Percentiles rank a stretch among this genome's conserved stretches.
Evolutionary conservation across 2,888 invertebrate genomes (phyloP).

Genomic region (Diplolepis rosae): DNA sequence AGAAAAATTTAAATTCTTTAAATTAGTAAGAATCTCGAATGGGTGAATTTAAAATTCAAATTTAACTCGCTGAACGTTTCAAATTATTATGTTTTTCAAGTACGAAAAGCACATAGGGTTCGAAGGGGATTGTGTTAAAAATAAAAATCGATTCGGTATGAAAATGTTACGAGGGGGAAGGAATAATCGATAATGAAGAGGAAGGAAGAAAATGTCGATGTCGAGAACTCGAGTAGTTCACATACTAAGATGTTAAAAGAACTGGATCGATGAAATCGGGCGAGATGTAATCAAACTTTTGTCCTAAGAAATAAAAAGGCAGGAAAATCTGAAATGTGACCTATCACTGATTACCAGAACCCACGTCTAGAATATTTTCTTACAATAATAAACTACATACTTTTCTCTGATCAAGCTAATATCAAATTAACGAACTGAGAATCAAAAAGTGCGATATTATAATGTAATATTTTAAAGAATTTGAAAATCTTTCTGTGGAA

Average conservation of each 20-base stretch:
- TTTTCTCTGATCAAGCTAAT: too few relatives aligned
- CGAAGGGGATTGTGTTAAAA: background rate
- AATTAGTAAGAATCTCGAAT: too few relatives aligned
- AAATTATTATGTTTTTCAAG: background rate
- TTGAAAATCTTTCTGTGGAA: too few relatives aligned
- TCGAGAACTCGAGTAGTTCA: background rate
- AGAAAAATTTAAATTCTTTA: too few relatives aligned
- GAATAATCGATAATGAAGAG: constrained; percentile 9
- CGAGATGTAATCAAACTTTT: background rate
- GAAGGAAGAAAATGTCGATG: background rate
- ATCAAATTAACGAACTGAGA: too few relatives aligned
- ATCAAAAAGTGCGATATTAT: too few relatives aligned
- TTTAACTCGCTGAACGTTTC: background rate
- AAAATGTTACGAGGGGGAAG: background rate
- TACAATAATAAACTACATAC: too few relatives aligned
- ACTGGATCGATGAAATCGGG: background rate
- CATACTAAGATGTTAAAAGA: constrained; percentile 8
- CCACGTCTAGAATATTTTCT: too few relatives aligned
- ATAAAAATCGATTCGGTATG: background rate
- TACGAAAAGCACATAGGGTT: background rate
- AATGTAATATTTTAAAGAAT: too few relatives aligned
- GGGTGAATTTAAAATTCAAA: background rate
- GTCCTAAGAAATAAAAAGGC: background rate
- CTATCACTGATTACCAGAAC: background rate
- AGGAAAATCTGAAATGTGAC: background rate